Evolutionary conservation across 2,888 invertebrate genomes (phyloP).

Genomic region (Fragum whitleyi): DNA sequence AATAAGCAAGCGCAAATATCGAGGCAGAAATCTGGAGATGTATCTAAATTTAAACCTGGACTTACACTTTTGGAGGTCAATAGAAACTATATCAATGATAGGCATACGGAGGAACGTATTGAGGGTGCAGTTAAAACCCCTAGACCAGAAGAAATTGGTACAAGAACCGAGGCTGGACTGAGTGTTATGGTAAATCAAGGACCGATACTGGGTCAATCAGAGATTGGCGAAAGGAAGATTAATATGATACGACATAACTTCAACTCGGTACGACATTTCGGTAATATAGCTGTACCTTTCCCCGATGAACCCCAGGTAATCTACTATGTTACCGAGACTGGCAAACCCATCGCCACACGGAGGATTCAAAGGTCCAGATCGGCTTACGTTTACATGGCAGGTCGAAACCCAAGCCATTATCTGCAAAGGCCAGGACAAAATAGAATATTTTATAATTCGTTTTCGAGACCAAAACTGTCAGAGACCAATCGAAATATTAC

Average conservation of each 20-base stretch:
- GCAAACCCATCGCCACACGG: neutral
- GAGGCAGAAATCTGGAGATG: neutral
- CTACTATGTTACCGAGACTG: too few species aligned
- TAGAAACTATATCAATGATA: neutral
- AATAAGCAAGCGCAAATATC: neutral
- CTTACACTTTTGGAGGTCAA: too few species aligned
- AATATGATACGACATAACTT: neutral
- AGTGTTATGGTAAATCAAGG: neutral
- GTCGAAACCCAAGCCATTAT: too few species aligned
- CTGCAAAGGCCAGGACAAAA: too few species aligned
- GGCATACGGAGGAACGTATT: neutral
- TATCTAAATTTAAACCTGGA: neutral
- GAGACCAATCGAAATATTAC: too few species aligned
- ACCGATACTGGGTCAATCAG: neutral
- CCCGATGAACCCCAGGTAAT: too few species aligned
- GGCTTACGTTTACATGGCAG: too few species aligned
- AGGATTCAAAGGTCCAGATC: neutral
- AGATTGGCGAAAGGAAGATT: neutral
- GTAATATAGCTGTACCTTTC: neutral
- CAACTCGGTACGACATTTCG: neutral
- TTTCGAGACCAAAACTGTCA: too few species aligned
- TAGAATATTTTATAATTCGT: too few species aligned
- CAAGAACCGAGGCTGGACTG: neutral
- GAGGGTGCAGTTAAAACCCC: neutral
- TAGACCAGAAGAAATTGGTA: neutral